Percentiles rank a stretch among this genome's conserved stretches.
Evolutionary conservation across 2,797 vertebrate genomes (phyloP).

Genomic region (Myotis myotis): DNA sequence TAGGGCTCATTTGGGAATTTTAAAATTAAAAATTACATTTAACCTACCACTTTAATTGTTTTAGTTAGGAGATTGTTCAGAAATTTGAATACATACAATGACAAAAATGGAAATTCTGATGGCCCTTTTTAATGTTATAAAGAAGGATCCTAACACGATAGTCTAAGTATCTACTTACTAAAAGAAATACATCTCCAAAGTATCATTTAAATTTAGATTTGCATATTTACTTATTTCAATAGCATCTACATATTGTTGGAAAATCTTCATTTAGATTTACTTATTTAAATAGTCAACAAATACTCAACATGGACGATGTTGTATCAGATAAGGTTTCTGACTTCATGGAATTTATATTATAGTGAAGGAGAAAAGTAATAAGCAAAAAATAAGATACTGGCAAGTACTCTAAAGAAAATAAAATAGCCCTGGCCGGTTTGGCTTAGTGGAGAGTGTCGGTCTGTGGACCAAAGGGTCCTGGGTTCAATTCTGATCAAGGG

Average conservation of each 20-base stretch:
- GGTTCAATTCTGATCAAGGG: too few relatives aligned
- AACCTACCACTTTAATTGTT: background rate
- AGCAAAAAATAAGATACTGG: background rate
- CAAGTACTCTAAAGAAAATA: slow-evolving; percentile 29
- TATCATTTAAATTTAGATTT: slow-evolving; percentile 28
- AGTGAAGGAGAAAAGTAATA: background rate
- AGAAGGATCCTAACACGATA: background rate
- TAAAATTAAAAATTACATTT: slow-evolving; percentile 40
- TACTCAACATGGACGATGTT: background rate
- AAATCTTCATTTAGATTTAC: background rate
- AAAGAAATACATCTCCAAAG: background rate
- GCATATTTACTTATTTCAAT: slow-evolving; percentile 30
- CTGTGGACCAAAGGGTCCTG: too few relatives aligned
- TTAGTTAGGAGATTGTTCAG: background rate
- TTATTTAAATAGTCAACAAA: slow-evolving; percentile 40
- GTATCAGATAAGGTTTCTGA: slow-evolving; percentile 16
- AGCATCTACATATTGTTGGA: background rate
- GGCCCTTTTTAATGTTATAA: background rate
- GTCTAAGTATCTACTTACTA: background rate
- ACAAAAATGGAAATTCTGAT: background rate
- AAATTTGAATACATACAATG: background rate
- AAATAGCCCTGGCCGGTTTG: background rate
- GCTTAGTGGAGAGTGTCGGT: too few relatives aligned
- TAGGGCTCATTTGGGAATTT: background rate
- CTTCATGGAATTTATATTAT: slow-evolving; percentile 23